Conservation (phyloP, 2,888 invertebrate species). For the Vanessa cardui region DNA sequence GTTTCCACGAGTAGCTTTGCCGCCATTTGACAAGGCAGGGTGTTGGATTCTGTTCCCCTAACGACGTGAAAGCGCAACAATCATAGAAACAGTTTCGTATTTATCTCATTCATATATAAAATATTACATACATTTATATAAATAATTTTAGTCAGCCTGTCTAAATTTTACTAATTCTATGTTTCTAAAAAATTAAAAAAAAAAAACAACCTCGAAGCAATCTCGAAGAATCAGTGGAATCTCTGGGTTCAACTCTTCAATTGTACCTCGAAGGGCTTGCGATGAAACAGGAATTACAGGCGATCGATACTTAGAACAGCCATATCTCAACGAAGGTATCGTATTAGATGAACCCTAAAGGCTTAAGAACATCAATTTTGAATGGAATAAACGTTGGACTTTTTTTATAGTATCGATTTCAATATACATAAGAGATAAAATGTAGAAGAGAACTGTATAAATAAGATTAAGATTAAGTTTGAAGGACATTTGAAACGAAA, state of each 20-base stretch:
- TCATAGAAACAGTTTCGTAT: too few species aligned
- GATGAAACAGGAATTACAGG: slow-evolving; percentile 43
- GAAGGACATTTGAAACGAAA: not conserved
- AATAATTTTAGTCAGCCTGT: not conserved
- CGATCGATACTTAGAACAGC: slow-evolving; percentile 51
- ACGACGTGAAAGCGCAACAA: too few species aligned
- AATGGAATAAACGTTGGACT: not conserved
- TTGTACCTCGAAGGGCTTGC: slow-evolving; percentile 55
- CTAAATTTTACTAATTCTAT: not conserved
- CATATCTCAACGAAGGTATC: slow-evolving; percentile 50
- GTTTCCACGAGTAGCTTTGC: too few species aligned
- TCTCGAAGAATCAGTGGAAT: slow-evolving; percentile 53
- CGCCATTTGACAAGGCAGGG: too few species aligned
- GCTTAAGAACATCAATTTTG: slow-evolving; percentile 8
- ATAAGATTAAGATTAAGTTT: not conserved
- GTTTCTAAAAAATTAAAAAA: slow-evolving; percentile 45
- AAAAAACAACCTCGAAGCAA: slow-evolving; percentile 51
- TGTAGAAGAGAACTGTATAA: too few species aligned
- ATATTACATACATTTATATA: too few species aligned
- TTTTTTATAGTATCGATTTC: not conserved
- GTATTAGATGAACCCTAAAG: slow-evolving; percentile 27
- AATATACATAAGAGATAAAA: too few species aligned
- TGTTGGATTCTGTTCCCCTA: too few species aligned
- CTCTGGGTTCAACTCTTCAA: slow-evolving; percentile 60
- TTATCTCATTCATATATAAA: too few species aligned